Evolutionary conservation across 2,888 invertebrate species (phyloP), one percentile per base, ranked within the genome.

Genomic region (Stictocephala bisonia): DNA sequence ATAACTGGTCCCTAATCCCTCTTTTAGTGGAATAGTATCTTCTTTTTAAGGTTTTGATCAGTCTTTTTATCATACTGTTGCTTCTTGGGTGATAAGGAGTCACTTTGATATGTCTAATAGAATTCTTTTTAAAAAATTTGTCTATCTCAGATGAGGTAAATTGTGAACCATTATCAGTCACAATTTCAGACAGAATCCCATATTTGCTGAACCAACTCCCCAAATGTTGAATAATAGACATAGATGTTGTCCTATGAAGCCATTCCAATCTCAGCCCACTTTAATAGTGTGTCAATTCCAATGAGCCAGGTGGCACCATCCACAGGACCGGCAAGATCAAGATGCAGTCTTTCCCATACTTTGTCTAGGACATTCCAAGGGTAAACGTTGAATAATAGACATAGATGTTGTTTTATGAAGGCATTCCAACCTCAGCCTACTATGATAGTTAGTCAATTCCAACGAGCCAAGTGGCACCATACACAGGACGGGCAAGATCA

Each of bases 271-370:
- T 67, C 72, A 13, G 66, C 50, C 53, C 66, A 67, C 27, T 72
- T 72, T 2, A 31, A 48, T n/a, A n/a, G n/a, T n/a, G n/a, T n/a
- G n/a, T 72, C 66, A 53, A 72, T 53, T 3, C 66, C 40, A 0
- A 72, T 29, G 15, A 72, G 22, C 67, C 66, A 68, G 35, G 24
- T 40, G n/a, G 13, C 31, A 11, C 67, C 40, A 48, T 27, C 11
- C 3, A 72, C 18, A 13, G 72, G 72, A 3, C 72, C 72, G 9
- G 48, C 64, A n/a, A 66, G 18, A 50, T 72, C 67, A 29, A 72
- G 13, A 27, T 72, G 67, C 22, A 72, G 24, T 35, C 73, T 13
- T 48, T 66, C 73, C 31, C 31, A 56, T n/a, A 29, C 31, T 31
- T 29, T 56, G 9, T 56, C 31, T 2, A 15, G 56, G n/a, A 56